Evolutionary conservation across 2,888 invertebrate species (phyloP).

Genomic region (Ecliptopera silaceata): DNA sequence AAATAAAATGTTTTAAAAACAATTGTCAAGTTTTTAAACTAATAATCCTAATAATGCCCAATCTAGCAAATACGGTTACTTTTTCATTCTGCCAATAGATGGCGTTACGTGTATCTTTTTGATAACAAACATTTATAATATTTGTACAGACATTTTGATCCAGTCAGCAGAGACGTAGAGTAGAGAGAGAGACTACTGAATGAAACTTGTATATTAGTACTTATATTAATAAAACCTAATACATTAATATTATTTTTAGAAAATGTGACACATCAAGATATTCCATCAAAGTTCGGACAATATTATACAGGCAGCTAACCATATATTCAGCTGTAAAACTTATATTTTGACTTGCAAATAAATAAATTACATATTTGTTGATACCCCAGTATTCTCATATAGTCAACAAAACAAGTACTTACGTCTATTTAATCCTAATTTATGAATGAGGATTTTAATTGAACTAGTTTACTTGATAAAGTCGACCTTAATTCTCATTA

Average conservation of each 20-base stretch:
- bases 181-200: background rate
- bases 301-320: too few species aligned
- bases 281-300: too few species aligned
- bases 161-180: background rate
- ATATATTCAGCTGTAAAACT: too few species aligned
- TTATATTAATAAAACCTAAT: too few species aligned
- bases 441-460: conserved; percentile 31
- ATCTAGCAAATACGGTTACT: background rate
- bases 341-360: conserved; percentile 15
- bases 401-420: conserved; percentile 15
- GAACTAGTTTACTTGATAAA: conserved; percentile 20
- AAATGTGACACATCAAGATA: too few species aligned
- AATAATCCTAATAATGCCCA: too few species aligned
- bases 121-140: background rate
- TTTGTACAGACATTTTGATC: background rate
- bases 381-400: conserved; percentile 15
- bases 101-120: conserved; percentile 20
- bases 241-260: too few species aligned
- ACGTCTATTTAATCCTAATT: conserved; percentile 19
- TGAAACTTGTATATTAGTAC: too few species aligned
- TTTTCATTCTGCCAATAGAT: conserved; percentile 20
- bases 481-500: conserved; percentile 27
- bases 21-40: background rate
- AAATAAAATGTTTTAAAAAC: conserved; percentile 16
- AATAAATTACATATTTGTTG: conserved; percentile 4